Evolutionary conservation across 1,140 invertebrate species (phyloP).

Genomic region (Drosophila orosa): DNA sequence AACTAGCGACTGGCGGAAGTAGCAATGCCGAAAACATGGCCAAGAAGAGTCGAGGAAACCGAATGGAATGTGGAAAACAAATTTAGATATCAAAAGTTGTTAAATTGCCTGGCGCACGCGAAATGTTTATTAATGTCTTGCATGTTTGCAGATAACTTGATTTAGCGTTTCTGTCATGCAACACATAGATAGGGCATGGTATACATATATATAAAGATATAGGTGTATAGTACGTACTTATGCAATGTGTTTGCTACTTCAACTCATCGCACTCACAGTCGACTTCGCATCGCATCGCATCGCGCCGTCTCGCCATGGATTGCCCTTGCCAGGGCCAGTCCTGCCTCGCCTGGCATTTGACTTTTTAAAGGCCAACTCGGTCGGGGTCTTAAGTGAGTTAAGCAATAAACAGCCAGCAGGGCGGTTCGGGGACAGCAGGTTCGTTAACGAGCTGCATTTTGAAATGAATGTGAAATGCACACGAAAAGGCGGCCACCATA

Average conservation of each 20-base stretch:
- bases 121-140: conserved; percentile 83
- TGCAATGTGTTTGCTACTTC: conserved; percentile 60
- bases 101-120: conserved; percentile 82
- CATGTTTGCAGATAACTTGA: conserved; percentile 83
- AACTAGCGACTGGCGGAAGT: conserved; percentile 21
- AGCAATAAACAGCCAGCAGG: conserved; percentile 39
- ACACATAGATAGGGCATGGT: conserved; percentile 64
- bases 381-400: conserved; percentile 57
- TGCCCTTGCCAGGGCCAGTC: conserved; percentile 27
- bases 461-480: conserved; percentile 79
- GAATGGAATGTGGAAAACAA: conserved; percentile 67
- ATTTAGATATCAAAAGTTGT: conserved; percentile 84
- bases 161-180: conserved; percentile 82
- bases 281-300: conserved; percentile 19
- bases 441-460: conserved; percentile 70
- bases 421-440: conserved; percentile 10
- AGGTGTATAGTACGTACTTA: conserved; percentile 1
- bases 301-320: conserved; percentile 43
- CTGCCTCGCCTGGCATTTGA: conserved; percentile 51
- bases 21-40: conserved; percentile 49
- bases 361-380: conserved; percentile 76
- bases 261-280: conserved; percentile 34
- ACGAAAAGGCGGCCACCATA: conserved; percentile 65
- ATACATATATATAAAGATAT: too few relatives aligned
- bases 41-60: conserved; percentile 52